phyloP scores from a whole-genome alignment of 2,888 invertebrate species.

The Metacarcinus magister region DNA sequence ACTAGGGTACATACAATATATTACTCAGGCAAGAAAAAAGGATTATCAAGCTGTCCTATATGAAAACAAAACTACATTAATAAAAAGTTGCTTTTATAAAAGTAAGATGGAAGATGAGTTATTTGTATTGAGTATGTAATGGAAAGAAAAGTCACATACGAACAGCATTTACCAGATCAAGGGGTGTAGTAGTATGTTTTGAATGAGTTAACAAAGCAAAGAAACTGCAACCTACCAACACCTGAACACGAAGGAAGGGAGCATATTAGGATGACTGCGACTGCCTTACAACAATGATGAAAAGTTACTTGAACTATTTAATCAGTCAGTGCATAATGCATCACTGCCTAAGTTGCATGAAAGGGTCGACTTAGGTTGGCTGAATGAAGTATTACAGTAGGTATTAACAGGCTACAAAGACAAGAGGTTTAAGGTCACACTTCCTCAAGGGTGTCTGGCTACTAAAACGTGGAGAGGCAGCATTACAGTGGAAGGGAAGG shows the following conservation, averaged over 20 bases:
- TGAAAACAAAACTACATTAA: background rate
- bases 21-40: background rate
- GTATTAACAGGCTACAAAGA: background rate
- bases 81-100: background rate
- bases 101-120: background rate
- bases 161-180: slow-evolving; percentile 7
- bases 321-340: background rate
- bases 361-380: background rate
- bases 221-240: slow-evolving; percentile 19
- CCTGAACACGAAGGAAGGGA: background rate
- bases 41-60: background rate
- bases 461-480: background rate
- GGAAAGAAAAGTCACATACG: background rate
- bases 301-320: slow-evolving; percentile 6
- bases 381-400: background rate
- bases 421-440: background rate
- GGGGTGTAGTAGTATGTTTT: background rate
- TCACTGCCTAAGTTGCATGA: background rate
- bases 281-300: background rate
- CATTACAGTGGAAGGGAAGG: background rate
- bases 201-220: background rate
- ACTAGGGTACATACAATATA: slow-evolving; percentile 49
- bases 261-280: background rate
- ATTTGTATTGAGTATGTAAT: background rate
- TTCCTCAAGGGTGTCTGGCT: background rate